Percentiles rank a stretch among this genome's conserved stretches.
phyloP scores from a whole-genome alignment of 2,888 invertebrate genomes.

The Caenorhabditis plicata region DNA sequence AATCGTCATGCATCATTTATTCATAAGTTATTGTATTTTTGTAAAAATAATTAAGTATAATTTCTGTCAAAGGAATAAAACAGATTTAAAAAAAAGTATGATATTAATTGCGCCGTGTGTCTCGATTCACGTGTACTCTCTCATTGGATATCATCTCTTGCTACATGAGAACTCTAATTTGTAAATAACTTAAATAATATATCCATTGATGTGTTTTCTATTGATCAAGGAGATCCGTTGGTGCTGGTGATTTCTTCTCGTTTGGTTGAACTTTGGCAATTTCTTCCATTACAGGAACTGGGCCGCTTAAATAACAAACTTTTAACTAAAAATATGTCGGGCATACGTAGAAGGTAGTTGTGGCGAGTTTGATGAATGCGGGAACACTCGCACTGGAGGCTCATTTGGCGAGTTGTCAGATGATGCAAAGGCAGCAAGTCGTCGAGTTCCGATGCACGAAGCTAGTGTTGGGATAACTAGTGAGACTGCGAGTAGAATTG shows the following conservation, averaged over 20 bases:
- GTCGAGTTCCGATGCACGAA: constrained; percentile 52
- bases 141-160: no score
- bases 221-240: constrained; percentile 23
- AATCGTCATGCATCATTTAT: no score
- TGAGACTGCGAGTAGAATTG: constrained; percentile 57
- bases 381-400: constrained; percentile 62
- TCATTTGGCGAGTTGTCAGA: constrained; percentile 63
- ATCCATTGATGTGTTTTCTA: no score
- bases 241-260: constrained; percentile 20
- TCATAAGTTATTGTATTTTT: no score
- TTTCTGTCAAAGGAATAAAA: no score
- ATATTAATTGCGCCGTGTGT: no score
- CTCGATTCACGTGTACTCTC: no score
- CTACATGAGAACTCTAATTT: no score
- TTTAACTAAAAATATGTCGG: not conserved
- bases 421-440: constrained; percentile 54
- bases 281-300: constrained; percentile 63
- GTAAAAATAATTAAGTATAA: no score
- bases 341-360: no score
- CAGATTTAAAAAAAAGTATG: no score
- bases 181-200: no score
- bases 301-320: constrained; percentile 46
- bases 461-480: constrained; percentile 60
- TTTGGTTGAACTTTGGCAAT: constrained; percentile 61
- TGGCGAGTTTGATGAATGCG: constrained; percentile 28